Percentiles rank a stretch among this genome's conserved stretches.
phyloP scores from a whole-genome alignment of 37 sponge, comb jelly and placozoan genomes.

The Ianthella basta region DNA sequence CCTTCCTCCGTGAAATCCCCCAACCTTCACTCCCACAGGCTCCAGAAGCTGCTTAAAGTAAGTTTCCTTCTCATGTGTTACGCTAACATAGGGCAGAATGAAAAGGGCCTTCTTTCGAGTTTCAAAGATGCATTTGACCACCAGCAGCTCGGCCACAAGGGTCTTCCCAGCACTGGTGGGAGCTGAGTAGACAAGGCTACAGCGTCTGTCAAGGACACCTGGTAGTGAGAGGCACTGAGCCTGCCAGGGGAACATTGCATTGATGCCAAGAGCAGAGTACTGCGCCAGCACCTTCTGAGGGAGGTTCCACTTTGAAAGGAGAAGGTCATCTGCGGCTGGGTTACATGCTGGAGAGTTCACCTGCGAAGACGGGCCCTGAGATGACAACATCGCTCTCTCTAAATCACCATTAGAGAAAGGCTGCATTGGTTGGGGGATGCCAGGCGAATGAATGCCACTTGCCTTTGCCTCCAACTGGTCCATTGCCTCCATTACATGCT shows the following conservation, averaged over 20 bases:
- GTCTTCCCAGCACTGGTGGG: constrained; percentile 99
- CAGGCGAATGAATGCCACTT: too few species aligned
- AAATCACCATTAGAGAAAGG: too few species aligned
- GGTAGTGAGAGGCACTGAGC: constrained; percentile 87
- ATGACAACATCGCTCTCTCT: too few species aligned
- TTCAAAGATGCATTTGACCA: constrained; percentile 93
- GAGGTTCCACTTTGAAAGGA: constrained; percentile 81
- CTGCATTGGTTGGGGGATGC: too few species aligned
- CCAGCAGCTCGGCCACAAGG: constrained; percentile 93
- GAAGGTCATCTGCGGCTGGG: constrained; percentile 17
- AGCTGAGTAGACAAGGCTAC: constrained; percentile 94
- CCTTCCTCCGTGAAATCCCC: constrained; percentile 92
- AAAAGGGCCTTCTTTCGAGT: constrained; percentile 83
- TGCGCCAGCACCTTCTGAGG: constrained; percentile 80
- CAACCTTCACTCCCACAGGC: constrained; percentile 82
- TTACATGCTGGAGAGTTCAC: too few species aligned
- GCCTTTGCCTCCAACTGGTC: not conserved
- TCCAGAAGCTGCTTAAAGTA: constrained; percentile 86
- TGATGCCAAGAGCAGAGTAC: constrained; percentile 73
- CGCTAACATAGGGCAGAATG: constrained; percentile 97
- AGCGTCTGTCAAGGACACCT: constrained; percentile 66
- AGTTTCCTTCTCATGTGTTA: constrained; percentile 89
- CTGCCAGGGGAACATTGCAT: constrained; percentile 96
- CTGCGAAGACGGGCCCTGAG: too few species aligned
- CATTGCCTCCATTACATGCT: constrained; percentile 23